Conservation (phyloP, 2,797 vertebrate genomes). For the Sarcoramphus papa region DNA sequence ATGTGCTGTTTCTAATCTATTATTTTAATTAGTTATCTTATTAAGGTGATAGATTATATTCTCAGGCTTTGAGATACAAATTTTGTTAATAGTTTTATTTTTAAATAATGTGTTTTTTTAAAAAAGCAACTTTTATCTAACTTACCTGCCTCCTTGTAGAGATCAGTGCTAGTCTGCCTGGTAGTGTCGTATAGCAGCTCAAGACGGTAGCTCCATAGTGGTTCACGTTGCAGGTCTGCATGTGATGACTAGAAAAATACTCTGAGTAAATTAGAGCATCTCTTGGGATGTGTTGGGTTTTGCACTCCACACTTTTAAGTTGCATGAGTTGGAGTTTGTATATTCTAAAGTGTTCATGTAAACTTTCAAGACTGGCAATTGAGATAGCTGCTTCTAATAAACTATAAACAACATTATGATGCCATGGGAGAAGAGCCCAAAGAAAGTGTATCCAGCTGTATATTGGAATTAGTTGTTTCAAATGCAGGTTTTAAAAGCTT, state of each 20-base stretch:
- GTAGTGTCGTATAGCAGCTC: not conserved
- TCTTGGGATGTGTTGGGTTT: not conserved
- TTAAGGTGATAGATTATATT: not conserved
- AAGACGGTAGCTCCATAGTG: not conserved
- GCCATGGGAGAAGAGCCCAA: not conserved
- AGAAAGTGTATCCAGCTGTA: not conserved
- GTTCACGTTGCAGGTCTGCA: not conserved
- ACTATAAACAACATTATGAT: not conserved
- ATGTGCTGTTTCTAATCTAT: not conserved
- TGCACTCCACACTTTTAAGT: not conserved
- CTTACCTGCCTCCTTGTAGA: not conserved
- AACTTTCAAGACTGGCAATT: not conserved
- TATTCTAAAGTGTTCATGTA: not conserved
- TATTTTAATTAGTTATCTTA: not conserved
- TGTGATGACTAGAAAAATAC: not conserved
- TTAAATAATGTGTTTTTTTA: fast-evolving
- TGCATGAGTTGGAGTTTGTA: not conserved
- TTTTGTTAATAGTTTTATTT: not conserved
- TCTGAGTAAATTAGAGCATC: not conserved
- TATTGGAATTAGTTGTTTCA: not conserved
- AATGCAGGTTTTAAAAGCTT: slow-evolving; percentile 44
- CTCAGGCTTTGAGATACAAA: not conserved
- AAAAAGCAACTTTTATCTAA: not conserved
- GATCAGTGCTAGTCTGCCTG: not conserved
- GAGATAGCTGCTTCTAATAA: not conserved